Evolutionary conservation across 2,113 vertebrate genomes (phyloP).

Genomic region (Cariama cristata): DNA sequence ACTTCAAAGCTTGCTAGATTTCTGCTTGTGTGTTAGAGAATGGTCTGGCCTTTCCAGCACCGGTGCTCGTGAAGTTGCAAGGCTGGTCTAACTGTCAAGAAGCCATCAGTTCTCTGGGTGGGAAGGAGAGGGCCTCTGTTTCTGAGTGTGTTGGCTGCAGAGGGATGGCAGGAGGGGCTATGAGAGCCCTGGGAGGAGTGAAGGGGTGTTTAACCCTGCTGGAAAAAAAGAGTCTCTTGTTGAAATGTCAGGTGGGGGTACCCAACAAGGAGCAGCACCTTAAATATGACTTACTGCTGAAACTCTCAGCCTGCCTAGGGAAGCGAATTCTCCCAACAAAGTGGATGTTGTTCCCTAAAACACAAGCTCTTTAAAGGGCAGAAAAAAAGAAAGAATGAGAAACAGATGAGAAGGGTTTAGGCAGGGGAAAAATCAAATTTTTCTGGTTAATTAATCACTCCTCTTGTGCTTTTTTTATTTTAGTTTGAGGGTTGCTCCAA

Average conservation of each 20-base stretch:
- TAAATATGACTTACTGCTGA: constrained; percentile 34
- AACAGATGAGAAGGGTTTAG: constrained; percentile 66
- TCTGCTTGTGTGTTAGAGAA: constrained; percentile 14
- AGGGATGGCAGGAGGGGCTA: background rate
- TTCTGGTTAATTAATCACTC: constrained; percentile 68
- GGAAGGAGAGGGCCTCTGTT: background rate
- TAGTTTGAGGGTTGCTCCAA: constrained; percentile 98
- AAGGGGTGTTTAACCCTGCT: background rate
- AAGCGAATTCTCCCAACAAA: constrained; percentile 57
- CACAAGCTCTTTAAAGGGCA: constrained; percentile 53
- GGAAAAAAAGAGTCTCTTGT: constrained; percentile 38
- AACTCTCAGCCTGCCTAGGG: background rate
- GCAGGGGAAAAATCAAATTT: constrained; percentile 30
- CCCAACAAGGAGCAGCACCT: constrained; percentile 26
- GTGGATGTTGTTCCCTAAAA: constrained; percentile 65
- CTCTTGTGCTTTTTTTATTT: constrained; percentile 55
- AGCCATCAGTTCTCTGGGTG: background rate
- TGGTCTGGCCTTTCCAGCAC: background rate
- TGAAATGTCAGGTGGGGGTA: constrained; percentile 38
- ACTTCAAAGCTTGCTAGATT: constrained; percentile 41
- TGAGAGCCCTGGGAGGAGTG: background rate
- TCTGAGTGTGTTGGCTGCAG: background rate
- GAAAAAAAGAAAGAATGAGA: constrained; percentile 48
- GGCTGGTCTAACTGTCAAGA: background rate
- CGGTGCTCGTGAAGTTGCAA: background rate